These are phyloP conservation scores for Gastracanthus pulcherrimus DNA, from an alignment of 2,888 invertebrate genomes.

Conservation along the genomic window DNA sequence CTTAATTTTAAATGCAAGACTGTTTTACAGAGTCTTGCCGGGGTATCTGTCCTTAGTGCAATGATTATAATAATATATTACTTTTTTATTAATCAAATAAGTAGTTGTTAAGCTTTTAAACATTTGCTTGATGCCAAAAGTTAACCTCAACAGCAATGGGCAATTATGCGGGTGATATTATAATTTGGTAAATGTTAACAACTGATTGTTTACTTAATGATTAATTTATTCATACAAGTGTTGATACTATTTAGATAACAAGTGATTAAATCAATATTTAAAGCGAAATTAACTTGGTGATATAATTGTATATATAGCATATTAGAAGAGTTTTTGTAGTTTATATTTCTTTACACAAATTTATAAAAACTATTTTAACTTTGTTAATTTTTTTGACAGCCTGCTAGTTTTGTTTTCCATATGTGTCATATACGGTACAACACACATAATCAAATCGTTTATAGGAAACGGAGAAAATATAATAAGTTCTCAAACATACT, in stretches of 20 bases:
- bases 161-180: conserved; percentile 73
- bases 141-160: conserved; percentile 67
- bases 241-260: no score
- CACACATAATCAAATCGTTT: conserved; percentile 74
- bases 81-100: conserved; percentile 10
- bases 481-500: conserved; percentile 75
- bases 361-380: background rate
- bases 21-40: conserved; percentile 23
- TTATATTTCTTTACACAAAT: background rate
- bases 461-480: conserved; percentile 68
- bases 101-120: conserved; percentile 18
- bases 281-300: background rate
- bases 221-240: background rate
- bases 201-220: background rate
- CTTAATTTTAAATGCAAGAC: background rate
- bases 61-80: conserved; percentile 25
- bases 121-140: conserved; percentile 39
- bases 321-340: background rate
- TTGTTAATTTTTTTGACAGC: conserved; percentile 73
- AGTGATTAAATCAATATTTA: conserved; percentile 15
- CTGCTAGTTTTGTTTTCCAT: conserved; percentile 77
- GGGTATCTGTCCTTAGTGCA: conserved; percentile 8
- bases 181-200: conserved; percentile 72
- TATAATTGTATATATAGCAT: background rate
- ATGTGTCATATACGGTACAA: conserved; percentile 77